Conservation (phyloP, 2,888 invertebrate genomes). For the Caenorhabditis sp. region DNA sequence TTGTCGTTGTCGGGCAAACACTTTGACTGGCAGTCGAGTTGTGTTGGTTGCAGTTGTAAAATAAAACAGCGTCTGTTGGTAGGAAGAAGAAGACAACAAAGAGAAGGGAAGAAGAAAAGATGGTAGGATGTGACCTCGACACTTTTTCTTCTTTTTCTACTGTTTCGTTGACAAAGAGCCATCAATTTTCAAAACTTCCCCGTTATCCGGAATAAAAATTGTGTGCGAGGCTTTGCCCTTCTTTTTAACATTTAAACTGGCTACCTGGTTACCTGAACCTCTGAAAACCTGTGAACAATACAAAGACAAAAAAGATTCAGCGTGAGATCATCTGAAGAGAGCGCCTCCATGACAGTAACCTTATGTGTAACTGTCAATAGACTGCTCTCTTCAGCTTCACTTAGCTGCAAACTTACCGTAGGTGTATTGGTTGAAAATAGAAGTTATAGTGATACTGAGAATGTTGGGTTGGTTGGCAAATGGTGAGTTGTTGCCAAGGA, state of each 20-base stretch:
- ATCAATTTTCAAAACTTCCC: background rate
- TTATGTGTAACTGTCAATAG: constrained; percentile 43
- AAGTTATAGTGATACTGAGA: background rate
- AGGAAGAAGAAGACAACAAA: constrained; percentile 1
- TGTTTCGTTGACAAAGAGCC: constrained; percentile 6
- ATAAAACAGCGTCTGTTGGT: constrained; percentile 7
- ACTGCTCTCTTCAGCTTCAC: constrained; percentile 51
- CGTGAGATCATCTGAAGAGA: constrained; percentile 49
- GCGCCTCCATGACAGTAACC: constrained; percentile 58
- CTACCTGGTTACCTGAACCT: background rate
- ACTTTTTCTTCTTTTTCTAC: background rate
- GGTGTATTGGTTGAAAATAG: background rate
- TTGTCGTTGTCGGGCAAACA: constrained; percentile 1
- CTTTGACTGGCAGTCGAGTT: background rate
- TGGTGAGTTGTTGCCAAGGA: too few species aligned
- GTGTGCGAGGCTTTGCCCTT: too few species aligned
- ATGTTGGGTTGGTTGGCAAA: background rate
- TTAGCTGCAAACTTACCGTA: constrained; percentile 16
- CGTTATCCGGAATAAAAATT: background rate
- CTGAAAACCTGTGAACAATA: background rate
- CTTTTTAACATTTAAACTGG: too few species aligned
- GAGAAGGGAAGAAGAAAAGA: background rate
- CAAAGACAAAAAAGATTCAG: constrained; percentile 10
- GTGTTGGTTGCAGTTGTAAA: background rate
- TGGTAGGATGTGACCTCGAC: background rate